A percentile compares a stretch with the other conserved stretches of the same genome.
phyloP scores from a whole-genome alignment of 2,797 vertebrate species.

The Phoebastria nigripes region DNA sequence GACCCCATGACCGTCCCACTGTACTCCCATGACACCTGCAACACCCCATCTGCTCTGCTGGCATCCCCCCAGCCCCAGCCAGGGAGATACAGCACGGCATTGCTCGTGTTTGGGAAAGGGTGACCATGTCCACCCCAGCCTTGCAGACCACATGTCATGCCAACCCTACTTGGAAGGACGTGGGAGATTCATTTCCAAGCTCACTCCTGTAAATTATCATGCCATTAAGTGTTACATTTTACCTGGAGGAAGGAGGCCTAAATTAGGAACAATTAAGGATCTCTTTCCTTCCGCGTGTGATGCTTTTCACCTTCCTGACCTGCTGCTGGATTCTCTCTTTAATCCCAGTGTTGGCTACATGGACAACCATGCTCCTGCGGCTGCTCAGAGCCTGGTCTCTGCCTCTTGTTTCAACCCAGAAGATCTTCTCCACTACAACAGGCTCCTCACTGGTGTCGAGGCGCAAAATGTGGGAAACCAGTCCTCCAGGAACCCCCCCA shows the following conservation, averaged over 20 bases:
- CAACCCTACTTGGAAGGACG: background rate
- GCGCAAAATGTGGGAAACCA: background rate
- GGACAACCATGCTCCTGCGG: background rate
- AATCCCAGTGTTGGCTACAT: background rate
- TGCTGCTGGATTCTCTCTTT: background rate
- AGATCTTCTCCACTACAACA: background rate
- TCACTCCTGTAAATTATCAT: background rate
- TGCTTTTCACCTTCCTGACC: background rate
- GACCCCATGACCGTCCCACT: background rate
- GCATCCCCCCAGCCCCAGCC: background rate
- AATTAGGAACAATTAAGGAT: background rate
- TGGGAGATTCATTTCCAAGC: background rate
- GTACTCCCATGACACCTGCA: background rate
- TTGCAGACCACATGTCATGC: background rate
- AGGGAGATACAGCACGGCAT: fast-evolving
- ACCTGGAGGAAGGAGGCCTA: background rate
- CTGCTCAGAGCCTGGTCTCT: background rate
- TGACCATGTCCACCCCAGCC: background rate
- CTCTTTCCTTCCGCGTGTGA: background rate
- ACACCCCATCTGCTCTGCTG: background rate
- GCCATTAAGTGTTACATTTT: background rate
- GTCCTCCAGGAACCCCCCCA: background rate
- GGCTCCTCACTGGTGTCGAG: background rate
- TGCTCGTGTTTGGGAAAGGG: background rate
- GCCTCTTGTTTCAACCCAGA: background rate